Conservation (phyloP, 2,888 invertebrate species). For the Cheilosia vernalis region DNA sequence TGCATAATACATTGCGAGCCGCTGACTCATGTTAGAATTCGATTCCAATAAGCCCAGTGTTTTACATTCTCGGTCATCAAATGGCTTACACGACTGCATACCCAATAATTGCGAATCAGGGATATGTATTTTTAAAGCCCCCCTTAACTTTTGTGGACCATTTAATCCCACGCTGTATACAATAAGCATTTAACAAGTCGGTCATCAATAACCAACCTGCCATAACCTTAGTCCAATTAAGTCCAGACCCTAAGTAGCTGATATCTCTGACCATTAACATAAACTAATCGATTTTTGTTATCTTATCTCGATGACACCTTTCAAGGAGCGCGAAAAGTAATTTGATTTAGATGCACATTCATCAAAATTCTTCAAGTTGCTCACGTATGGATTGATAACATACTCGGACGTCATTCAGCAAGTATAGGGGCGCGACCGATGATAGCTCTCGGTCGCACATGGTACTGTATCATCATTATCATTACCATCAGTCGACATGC, state of each 20-base stretch:
- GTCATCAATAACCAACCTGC: background rate
- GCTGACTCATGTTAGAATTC: too few relatives aligned
- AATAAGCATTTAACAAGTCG: background rate
- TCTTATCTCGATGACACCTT: slow-evolving; percentile 31
- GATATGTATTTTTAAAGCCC: too few relatives aligned
- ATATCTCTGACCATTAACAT: slow-evolving; percentile 21
- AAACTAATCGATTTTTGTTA: slow-evolving; percentile 35
- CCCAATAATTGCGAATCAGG: background rate
- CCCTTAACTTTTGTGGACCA: too few relatives aligned
- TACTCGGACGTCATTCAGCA: slow-evolving; percentile 26
- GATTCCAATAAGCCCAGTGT: too few relatives aligned
- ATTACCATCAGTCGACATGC: background rate
- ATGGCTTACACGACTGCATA: too few relatives aligned
- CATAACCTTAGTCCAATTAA: slow-evolving; percentile 28
- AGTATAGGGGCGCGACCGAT: slow-evolving; percentile 13
- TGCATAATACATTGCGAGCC: too few relatives aligned
- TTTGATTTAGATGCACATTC: slow-evolving; percentile 25
- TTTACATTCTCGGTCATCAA: too few relatives aligned
- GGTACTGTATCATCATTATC: background rate
- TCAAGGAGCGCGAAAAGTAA: background rate
- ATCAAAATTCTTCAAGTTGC: slow-evolving; percentile 19
- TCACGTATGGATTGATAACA: background rate
- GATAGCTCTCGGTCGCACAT: background rate
- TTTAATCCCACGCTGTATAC: background rate
- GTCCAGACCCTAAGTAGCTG: slow-evolving; percentile 9